Evolutionary conservation across 2,113 vertebrate species (phyloP).

Genomic region (Zosterops lateralis): DNA sequence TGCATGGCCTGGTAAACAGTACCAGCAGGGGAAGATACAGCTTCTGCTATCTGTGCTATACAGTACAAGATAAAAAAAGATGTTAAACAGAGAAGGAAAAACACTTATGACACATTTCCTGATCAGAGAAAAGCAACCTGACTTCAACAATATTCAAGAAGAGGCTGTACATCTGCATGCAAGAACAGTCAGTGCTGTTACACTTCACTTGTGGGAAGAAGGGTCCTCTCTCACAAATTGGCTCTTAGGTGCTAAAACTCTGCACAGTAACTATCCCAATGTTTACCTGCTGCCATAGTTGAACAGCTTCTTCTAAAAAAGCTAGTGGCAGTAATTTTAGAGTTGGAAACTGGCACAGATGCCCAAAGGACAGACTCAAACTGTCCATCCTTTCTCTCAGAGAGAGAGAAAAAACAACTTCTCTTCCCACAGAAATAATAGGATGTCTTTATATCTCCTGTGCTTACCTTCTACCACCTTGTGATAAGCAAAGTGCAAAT

Average conservation of each 20-base stretch:
- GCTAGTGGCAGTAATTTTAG: neutral
- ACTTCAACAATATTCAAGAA: neutral
- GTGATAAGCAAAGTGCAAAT: constrained; percentile 97
- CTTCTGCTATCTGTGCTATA: neutral
- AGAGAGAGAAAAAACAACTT: neutral
- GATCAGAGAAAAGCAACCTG: neutral
- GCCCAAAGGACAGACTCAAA: neutral
- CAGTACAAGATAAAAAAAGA: neutral
- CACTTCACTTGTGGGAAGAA: neutral
- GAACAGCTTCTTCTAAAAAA: neutral
- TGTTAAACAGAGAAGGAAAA: neutral
- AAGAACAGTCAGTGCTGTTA: neutral
- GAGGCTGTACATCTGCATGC: neutral
- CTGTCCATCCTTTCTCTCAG: neutral
- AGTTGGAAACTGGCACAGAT: neutral
- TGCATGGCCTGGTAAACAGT: neutral
- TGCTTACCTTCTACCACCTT: constrained; percentile 91
- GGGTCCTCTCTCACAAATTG: neutral
- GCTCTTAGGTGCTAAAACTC: neutral
- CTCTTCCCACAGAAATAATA: neutral
- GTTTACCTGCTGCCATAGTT: neutral
- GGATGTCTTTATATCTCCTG: neutral
- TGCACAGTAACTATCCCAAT: neutral
- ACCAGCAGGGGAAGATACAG: neutral
- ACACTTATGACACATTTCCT: neutral